Base-by-base conservation (phyloP, 2,797 vertebrate genomes). In the Alcedo quadribrachys region DNA sequence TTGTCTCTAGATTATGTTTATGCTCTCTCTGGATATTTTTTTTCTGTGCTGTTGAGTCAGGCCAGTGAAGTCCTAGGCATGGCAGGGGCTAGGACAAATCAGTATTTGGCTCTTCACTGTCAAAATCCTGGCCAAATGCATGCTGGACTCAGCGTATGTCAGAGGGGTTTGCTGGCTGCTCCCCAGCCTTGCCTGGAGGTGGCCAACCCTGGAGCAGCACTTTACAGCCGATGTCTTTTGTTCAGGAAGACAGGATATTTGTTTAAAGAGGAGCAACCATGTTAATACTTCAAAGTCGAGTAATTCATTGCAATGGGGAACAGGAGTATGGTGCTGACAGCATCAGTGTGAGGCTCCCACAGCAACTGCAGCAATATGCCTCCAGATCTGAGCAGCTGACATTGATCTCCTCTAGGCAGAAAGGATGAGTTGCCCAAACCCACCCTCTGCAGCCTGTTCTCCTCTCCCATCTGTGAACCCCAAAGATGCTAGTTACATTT, bases 251-350 rank as follows among this genome's bases (percentile, higher is more conserved):
- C 42, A 86, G 42, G 61, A 15, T 68, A 65, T 68, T 90, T 80
- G 55, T 88, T 86, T 81, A 68, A 92, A 95, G 81, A 82, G 85
- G 53, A 81, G 63, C 33, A 58, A 71, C 57, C 4, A 2, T 18
- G 62, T 43, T 55, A 75, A 66, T 60, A 54, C 84, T 91, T 94
- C 87, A 74, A 74, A 96, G 82, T 28, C 33, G 85, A 85, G 69
- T 58, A 57, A 86, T 92, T 82, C 5, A 74, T 92, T 91, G 86
- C n/a, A 11, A 0, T 43, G 43, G 68, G 65, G 66, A 91, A 24
- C 61, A 71, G 78, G 65, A 84, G 55, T 40, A 28, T 58, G 71
- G 67, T 42, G 54, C 24, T 74, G 57, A n/a, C 14, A 71, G 71
- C 85, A 61, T 54, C 75, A 9, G 0, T 43, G 70, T 54, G 80